phyloP scores from a whole-genome alignment of 2,113 vertebrate species.

The Kobus ellipsiprymnus region DNA sequence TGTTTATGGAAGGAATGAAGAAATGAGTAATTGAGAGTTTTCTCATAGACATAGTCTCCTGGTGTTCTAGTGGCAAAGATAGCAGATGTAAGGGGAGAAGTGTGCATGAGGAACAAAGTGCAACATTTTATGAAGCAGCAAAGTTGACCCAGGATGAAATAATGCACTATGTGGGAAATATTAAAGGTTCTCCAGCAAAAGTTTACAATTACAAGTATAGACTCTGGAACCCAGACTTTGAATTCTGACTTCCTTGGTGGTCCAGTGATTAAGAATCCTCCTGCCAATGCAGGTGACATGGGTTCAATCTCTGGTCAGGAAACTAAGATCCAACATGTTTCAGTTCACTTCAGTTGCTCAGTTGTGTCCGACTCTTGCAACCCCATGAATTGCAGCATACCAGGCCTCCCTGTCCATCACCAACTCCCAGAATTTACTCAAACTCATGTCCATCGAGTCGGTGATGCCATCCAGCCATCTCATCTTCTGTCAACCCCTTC shows the following conservation, averaged over 20 bases:
- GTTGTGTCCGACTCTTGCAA: rapidly evolving
- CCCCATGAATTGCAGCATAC: no score
- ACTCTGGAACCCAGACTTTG: neutral
- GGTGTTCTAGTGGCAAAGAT: neutral
- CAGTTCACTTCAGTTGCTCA: no score
- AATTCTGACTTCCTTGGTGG: neutral
- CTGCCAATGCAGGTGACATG: neutral
- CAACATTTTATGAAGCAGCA: neutral
- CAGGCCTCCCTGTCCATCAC: no score
- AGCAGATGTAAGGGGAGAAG: neutral
- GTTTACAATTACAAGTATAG: neutral
- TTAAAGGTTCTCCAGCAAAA: neutral
- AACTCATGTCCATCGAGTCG: no score
- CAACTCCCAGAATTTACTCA: no score
- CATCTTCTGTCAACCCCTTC: no score
- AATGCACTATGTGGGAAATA: neutral
- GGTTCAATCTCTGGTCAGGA: neutral
- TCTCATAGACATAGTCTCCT: neutral
- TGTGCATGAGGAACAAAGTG: neutral
- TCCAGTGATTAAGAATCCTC: neutral
- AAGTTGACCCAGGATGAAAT: neutral
- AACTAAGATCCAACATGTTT: neutral
- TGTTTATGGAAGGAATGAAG: neutral
- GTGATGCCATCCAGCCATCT: no score
- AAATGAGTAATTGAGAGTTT: neutral